Base-by-base conservation (phyloP, 2,113 vertebrate species). In the Cavia aperea region DNA sequence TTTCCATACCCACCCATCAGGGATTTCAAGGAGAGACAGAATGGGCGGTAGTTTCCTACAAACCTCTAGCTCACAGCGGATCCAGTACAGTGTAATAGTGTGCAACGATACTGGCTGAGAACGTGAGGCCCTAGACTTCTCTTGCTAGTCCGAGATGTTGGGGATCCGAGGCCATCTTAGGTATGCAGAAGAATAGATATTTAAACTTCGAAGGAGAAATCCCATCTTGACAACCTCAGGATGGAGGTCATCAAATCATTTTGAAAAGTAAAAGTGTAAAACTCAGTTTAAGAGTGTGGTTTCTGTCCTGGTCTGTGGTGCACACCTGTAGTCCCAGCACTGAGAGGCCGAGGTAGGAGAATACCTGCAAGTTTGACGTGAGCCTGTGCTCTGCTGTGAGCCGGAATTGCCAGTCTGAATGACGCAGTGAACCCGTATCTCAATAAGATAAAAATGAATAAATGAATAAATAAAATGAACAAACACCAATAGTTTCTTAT, bases 41-140 rank as follows among this genome's bases (percentile, higher is more conserved):
- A 82, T 7, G 5, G 15, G 31, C 63, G 43, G 70, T 88, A 86
- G 72, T 95, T 79, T 83, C 68, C 93, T 62, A 79, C 39, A 83
- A 84, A 93, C 83, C 72, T 91, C 9, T 88, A 93, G 49, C 19
- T 60, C 89, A 88, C 29, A 87, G 77, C 88, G 90, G 72, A n/a
- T 65, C 33, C 46, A 87, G 75, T 91, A 7, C 21, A 75, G 33
- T 94, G 95, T 81, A 94, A 96, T 95, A 94, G 93, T 94, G 65
- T 51, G 95, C 91, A 78, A 93, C 31, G 77, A 86, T 93, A 72
- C 56, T 92, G 94, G 91, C 91, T 11, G 62, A 29, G 26, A 63
- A 12, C 29, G 26, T 12, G 24, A 29, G 49, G 19, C 63, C 81
- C 95, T 66, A 79, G 73, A 36, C 81, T 92, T 81, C 86, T 84